These are phyloP conservation scores for Pipistrellus pipistrellus DNA, from an alignment of 2,797 vertebrate species.

Conservation along the genomic window DNA sequence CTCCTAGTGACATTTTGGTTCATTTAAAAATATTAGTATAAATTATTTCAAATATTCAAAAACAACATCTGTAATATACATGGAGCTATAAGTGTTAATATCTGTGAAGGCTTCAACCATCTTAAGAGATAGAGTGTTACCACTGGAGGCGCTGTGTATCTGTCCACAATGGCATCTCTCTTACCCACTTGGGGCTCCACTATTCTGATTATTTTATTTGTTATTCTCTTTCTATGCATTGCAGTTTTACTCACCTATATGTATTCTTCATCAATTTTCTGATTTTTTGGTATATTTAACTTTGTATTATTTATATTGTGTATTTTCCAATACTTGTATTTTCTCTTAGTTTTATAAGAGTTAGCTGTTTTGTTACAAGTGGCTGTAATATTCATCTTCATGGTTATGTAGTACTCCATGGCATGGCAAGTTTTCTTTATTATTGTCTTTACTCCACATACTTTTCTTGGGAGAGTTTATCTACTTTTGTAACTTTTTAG, in stretches of 20 bases:
- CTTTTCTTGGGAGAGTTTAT: not conserved
- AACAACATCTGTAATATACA: not conserved
- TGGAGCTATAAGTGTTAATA: not conserved
- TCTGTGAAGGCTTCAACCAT: not conserved
- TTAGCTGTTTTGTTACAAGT: not conserved
- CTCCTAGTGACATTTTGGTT: not conserved
- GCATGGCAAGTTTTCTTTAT: not conserved
- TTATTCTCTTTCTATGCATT: not conserved
- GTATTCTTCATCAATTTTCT: not conserved
- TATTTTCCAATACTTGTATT: not conserved
- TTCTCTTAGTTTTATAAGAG: not conserved
- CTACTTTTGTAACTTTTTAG: not conserved
- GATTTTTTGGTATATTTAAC: not conserved
- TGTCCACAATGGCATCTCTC: not conserved
- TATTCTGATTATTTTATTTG: not conserved
- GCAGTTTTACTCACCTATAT: too few species aligned
- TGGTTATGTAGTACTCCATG: not conserved
- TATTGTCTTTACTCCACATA: not conserved
- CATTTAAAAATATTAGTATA: not conserved
- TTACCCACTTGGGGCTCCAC: not conserved
- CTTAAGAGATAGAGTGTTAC: not conserved
- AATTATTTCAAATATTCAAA: conserved; percentile 25
- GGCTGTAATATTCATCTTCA: not conserved
- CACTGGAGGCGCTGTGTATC: accelerated
- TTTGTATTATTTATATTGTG: not conserved